These are phyloP conservation scores for Paradisaea rubra DNA, from an alignment of 2,113 vertebrate genomes.

Conservation along the genomic window DNA sequence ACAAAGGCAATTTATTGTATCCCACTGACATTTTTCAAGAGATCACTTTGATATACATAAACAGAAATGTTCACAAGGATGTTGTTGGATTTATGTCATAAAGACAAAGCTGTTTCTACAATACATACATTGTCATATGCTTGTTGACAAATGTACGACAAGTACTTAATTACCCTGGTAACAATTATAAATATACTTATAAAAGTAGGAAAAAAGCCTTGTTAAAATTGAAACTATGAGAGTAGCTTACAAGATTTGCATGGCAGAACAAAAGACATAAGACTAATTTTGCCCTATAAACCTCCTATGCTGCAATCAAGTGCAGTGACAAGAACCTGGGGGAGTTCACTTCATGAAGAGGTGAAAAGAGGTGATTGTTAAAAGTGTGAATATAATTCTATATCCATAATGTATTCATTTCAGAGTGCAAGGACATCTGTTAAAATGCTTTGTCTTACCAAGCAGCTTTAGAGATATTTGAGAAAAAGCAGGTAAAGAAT, in stretches of 20 bases:
- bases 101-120: background rate
- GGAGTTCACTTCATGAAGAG: background rate
- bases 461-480: background rate
- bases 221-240: background rate
- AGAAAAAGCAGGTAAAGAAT: background rate
- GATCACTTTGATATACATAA: background rate
- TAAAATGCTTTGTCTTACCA: conserved; percentile 5
- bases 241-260: background rate
- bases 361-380: background rate
- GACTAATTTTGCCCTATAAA: background rate
- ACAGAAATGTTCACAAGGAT: background rate
- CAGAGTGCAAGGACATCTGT: background rate
- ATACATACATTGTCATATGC: background rate
- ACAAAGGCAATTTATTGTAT: background rate
- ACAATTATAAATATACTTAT: background rate
- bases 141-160: background rate
- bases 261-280: background rate
- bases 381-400: background rate
- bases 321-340: background rate
- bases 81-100: background rate
- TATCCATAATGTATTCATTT: background rate
- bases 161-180: background rate
- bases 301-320: background rate
- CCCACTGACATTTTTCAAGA: background rate
- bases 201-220: background rate